Evolutionary conservation across 1,140 invertebrate genomes (phyloP), one percentile per base, ranked within the genome.

Genomic region (Caerostris darwini): DNA sequence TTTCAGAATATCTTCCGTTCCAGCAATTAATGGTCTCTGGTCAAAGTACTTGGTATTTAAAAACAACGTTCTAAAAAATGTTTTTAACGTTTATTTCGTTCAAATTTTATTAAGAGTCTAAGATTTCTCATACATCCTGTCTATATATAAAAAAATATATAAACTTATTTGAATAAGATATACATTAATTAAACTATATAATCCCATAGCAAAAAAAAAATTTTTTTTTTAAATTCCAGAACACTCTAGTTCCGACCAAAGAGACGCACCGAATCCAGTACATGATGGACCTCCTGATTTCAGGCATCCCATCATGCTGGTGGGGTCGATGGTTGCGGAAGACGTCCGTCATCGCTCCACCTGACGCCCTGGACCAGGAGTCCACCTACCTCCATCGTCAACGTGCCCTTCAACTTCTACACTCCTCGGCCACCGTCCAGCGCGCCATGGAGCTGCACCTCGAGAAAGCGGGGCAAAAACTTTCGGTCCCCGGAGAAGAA

Each of bases 351-450:
- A 97, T 99, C 97, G 97, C 81, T 98, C 99, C 96, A 99, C 99
- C 96, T 96, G 94, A 97, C 71, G 96, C 97, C 67, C 96, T 99
- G 71, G 93, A 94, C 58, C 87, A 94, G 61, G 87, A 94, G 6
- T 94, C 93, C n/a, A 83, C 54, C 7, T 94, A 61, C 50, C 59
- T 83, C n/a, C 17, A 97, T 99, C 4, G 97, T 98, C 34, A 99
- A 99, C 95, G 98, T 99, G 54, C 98, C 99, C 7, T 99, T 99
- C 95, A 99, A 99, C 96, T 99, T 99, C 96, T 99, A 99, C 96
- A 99, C 99, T 98, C 98, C 1, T 99, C 98, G 92, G 98, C 99
- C 96, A 99, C 99, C 98, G 96, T 99, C 77, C 99, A 99, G 96
- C 98, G n/a, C n/a, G 98, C 99, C 85, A 96, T 99, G 85, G 99